Conservation (phyloP, 2,113 vertebrate species). For the Vombatus ursinus region DNA sequence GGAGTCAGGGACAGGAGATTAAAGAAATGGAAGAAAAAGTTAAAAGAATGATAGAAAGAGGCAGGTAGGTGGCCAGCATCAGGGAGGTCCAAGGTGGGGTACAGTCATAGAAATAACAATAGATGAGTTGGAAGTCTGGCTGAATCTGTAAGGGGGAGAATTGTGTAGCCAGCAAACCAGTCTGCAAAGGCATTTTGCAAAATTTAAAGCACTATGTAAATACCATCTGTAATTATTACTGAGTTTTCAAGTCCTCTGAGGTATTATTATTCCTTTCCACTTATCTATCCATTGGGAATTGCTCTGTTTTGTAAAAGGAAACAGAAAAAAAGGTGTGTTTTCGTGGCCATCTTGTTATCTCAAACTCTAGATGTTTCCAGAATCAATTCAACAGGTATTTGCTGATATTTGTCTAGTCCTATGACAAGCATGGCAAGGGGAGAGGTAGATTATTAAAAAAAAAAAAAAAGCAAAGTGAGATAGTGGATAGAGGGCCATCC, state of each 20-base stretch:
- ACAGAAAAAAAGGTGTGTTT: not conserved
- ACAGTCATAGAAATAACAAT: not conserved
- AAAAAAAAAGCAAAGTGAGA: not conserved
- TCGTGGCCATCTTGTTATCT: not conserved
- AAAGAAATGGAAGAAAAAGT: not conserved
- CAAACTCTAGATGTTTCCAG: not conserved
- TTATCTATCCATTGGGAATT: not conserved
- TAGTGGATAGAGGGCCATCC: not conserved
- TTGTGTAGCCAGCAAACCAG: not conserved
- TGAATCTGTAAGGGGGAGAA: not conserved
- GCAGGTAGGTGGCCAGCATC: not conserved
- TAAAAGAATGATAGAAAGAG: not conserved
- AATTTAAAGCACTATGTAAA: not conserved
- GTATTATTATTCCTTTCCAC: not conserved
- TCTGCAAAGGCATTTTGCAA: not conserved
- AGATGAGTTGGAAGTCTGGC: not conserved
- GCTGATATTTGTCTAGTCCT: not conserved
- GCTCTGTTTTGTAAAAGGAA: not conserved
- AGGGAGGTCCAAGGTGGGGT: not conserved
- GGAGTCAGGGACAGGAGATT: not conserved
- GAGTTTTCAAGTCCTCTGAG: not conserved
- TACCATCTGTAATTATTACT: not conserved
- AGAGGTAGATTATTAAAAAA: not conserved
- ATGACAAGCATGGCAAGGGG: not conserved
- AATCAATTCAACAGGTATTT: not conserved